Evolutionary conservation across 2,797 vertebrate species (phyloP).

Genomic region (Thalassophryne amazonica): DNA sequence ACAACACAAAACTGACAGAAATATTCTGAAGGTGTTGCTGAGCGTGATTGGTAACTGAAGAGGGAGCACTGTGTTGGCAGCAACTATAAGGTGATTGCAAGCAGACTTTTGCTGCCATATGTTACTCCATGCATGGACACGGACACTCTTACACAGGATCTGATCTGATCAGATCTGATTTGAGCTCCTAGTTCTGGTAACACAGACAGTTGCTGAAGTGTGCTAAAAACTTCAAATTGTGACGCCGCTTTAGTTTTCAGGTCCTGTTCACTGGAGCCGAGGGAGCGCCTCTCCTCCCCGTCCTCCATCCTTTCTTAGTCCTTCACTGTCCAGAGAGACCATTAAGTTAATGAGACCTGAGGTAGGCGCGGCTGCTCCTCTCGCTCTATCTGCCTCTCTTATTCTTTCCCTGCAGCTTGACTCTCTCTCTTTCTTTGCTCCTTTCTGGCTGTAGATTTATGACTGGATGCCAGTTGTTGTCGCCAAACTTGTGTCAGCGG

Average conservation of each 20-base stretch:
- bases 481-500: conserved; percentile 47
- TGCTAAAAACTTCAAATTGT: background rate
- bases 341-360: conserved; percentile 89
- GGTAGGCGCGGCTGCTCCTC: conserved; percentile 68
- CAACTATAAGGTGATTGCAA: too few relatives aligned
- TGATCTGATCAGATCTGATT: too few relatives aligned
- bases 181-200: background rate
- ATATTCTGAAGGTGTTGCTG: too few relatives aligned
- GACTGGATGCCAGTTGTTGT: conserved; percentile 29
- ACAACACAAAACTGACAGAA: too few relatives aligned
- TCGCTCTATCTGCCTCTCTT: conserved; percentile 3
- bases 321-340: conserved; percentile 77
- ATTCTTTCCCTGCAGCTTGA: conserved; percentile 1
- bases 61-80: too few relatives aligned
- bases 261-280: conserved; percentile 2
- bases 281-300: background rate
- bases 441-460: conserved; percentile 31
- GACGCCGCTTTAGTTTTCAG: background rate
- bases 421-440: conserved; percentile 36
- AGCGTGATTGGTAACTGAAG: too few relatives aligned
- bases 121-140: too few relatives aligned
- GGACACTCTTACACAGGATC: too few relatives aligned
- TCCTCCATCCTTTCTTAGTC: conserved; percentile 35
- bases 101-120: too few relatives aligned
- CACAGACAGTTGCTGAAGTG: background rate